Conservation (phyloP, 2,797 vertebrate species). For the Sebastes iracundus region DNA sequence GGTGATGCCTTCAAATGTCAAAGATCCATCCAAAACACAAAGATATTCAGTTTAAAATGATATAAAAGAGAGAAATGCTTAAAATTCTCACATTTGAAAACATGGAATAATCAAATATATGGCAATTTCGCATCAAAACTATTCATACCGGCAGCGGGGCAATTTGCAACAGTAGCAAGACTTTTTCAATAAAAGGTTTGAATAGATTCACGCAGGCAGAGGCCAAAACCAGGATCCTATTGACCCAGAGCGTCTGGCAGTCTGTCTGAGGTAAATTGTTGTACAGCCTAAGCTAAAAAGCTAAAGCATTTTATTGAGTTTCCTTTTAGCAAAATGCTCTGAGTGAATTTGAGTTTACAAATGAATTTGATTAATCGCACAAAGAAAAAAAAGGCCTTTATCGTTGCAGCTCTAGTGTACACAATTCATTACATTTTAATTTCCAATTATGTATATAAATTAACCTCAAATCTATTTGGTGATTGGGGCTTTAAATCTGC, state of each 20-base stretch:
- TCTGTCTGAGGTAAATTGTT: too few relatives aligned
- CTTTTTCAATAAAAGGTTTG: too few relatives aligned
- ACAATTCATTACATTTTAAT: fast-evolving
- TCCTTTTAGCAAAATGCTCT: too few relatives aligned
- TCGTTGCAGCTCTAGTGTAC: background rate
- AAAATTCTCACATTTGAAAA: background rate
- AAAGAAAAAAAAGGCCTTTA: background rate
- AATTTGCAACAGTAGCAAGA: too few relatives aligned
- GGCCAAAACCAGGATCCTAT: too few relatives aligned
- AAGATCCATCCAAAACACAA: background rate
- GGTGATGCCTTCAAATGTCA: background rate
- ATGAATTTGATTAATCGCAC: too few relatives aligned
- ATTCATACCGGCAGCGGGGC: too few relatives aligned
- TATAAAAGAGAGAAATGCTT: background rate
- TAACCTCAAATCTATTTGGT: background rate
- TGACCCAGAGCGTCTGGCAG: too few relatives aligned
- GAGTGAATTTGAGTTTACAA: too few relatives aligned
- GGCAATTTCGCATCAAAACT: background rate
- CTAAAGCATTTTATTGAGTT: too few relatives aligned
- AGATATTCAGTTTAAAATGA: background rate
- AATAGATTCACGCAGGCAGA: too few relatives aligned
- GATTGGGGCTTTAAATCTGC: background rate
- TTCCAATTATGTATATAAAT: background rate
- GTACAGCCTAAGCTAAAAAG: too few relatives aligned
- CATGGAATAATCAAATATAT: background rate